Evolutionary conservation across 2,113 vertebrate species (phyloP), one percentile per base, ranked within the genome.

Genomic region (Nothocercus nigrocapillus): DNA sequence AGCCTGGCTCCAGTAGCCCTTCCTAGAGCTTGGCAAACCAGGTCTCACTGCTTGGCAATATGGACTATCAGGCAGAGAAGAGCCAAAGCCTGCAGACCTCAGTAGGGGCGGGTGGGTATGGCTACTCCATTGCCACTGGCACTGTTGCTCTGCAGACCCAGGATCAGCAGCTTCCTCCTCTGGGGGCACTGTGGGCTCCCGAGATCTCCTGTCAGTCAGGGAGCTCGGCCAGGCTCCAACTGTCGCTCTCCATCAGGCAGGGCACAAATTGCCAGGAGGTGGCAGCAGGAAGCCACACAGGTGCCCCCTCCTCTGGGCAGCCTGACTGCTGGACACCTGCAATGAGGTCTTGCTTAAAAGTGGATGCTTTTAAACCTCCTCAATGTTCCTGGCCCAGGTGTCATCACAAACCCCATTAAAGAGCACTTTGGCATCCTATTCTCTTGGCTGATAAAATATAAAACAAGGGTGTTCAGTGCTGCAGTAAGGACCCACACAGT

Each of bases 31-130:
- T 45, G 5, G 70, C 4, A 40, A 15, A 66, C 42, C 24, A 0
- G 3, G 0, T 0, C 3, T 61, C 61, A 3, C 38, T 36, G 49
- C 34, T 2, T 0, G 38, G 25, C 13, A 1, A 27, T 12, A 1
- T 49, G 44, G 34, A 19, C 11, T 1, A 25, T 12, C 24, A 36
- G 68, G 66, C 25, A 30, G 74, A 62, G 70, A 40, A 53, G 51
- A 15, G 8, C 3, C 0, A 34, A 70, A 56, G 58, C 30, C 22
- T 58, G 36, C 56, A 82, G 85, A 7, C 40, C 38, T 20, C 51
- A 25, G 32, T 2, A 30, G 47, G 40, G 36, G 17, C 1, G 5
- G 53, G n/a, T n/a, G n/a, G n/a, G n/a, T n/a, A n/a, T 59, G 42
- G 15, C 56, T 74, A n/a, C 42, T 9, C 1, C 16, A 16, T 74